A percentile compares a stretch with the other conserved stretches of the same genome.
Conservation (phyloP, 2,888 invertebrate species). For the Oligia strigilis region DNA sequence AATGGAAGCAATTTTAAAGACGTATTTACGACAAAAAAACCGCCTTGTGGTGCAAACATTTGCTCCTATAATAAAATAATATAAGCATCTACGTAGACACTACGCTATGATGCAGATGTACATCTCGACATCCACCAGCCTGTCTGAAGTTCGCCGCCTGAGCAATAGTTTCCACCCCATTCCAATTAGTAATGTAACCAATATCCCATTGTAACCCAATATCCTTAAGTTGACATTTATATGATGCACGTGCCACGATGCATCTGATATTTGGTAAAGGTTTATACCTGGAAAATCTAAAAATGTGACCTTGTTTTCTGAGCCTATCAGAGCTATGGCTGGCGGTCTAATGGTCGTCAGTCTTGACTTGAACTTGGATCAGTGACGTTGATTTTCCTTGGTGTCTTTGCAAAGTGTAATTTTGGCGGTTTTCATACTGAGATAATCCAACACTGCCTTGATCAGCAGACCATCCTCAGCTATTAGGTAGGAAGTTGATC, state of each 20-base stretch:
- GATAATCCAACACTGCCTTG: background rate
- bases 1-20: too few species aligned
- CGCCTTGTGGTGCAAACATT: background rate
- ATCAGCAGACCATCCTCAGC: background rate
- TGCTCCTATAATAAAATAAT: background rate
- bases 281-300: background rate
- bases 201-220: conserved; percentile 7
- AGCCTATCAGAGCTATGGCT: background rate
- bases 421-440: background rate
- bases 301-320: background rate
- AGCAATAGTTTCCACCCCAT: background rate
- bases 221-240: background rate
- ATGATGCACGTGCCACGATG: background rate
- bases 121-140: background rate
- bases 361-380: background rate
- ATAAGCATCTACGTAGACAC: background rate
- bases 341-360: background rate
- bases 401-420: background rate
- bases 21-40: too few species aligned
- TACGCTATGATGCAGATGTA: background rate
- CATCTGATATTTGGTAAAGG: background rate
- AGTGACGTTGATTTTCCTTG: background rate
- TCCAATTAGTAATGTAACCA: conserved; percentile 20
- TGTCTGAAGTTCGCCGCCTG: background rate
- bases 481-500: too few species aligned